Evolutionary conservation across 2,888 invertebrate genomes (phyloP).

Genomic region (Andrena bucephala): DNA sequence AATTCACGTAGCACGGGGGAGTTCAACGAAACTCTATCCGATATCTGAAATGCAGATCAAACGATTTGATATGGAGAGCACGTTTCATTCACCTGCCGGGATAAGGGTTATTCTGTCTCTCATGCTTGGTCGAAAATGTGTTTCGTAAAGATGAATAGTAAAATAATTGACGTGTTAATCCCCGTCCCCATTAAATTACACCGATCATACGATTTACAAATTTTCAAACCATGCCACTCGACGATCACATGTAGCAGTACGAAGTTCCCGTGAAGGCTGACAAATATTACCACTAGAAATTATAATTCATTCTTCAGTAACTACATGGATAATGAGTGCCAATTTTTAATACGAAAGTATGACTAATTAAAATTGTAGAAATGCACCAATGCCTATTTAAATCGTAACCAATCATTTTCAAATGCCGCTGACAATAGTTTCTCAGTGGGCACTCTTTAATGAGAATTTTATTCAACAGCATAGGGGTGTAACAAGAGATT

Average conservation of each 20-base stretch:
- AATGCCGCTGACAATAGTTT: conserved; percentile 54
- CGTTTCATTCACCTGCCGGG: conserved; percentile 75
- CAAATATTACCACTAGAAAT: background rate
- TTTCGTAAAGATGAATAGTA: conserved; percentile 41
- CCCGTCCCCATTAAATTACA: background rate
- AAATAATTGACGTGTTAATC: conserved; percentile 67
- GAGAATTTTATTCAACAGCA: conserved; percentile 53
- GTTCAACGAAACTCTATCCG: conserved; percentile 54
- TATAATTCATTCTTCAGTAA: too few species aligned
- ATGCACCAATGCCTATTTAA: background rate
- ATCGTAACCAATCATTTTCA: background rate
- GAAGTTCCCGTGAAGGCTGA: background rate
- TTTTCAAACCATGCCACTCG: background rate
- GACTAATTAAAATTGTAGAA: background rate
- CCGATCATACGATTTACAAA: background rate
- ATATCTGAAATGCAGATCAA: conserved; percentile 69
- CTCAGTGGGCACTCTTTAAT: conserved; percentile 12
- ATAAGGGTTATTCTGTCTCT: conserved; percentile 75
- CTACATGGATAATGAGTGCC: too few species aligned
- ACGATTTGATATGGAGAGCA: conserved; percentile 74
- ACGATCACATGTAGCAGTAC: background rate
- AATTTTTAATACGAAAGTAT: background rate
- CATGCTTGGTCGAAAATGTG: conserved; percentile 47
- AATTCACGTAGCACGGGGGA: conserved; percentile 34
- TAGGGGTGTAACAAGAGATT: conserved; percentile 55